phyloP scores from a whole-genome alignment of 2,797 vertebrate genomes.

The Lepus townsendii region DNA sequence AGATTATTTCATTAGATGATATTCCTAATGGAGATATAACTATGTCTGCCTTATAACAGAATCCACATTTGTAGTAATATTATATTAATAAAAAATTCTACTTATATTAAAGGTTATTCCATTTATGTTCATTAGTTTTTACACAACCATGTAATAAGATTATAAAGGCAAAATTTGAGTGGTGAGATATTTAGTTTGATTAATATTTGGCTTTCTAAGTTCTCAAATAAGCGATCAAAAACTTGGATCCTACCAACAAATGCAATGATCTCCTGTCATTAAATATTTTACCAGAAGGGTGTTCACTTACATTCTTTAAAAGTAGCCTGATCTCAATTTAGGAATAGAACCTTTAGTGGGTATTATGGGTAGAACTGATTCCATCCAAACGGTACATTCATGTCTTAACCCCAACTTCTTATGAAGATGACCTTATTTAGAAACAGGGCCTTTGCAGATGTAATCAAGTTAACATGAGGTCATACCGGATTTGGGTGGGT shows the following conservation, averaged over 20 bases:
- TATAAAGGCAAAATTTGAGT: conserved; percentile 34
- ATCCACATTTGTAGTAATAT: background rate
- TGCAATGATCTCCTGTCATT: background rate
- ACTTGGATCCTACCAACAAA: background rate
- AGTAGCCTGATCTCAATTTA: conserved; percentile 7
- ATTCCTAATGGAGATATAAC: background rate
- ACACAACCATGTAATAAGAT: conserved; percentile 42
- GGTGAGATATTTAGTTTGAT: conserved; percentile 10
- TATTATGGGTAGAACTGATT: background rate
- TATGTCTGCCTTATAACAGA: background rate
- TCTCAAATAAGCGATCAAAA: conserved; percentile 37
- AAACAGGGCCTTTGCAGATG: background rate
- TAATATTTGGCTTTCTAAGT: conserved; percentile 42
- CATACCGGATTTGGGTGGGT: background rate
- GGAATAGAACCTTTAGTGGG: background rate
- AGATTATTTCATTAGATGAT: background rate
- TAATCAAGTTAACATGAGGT: conserved; percentile 17
- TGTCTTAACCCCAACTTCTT: background rate
- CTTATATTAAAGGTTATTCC: conserved; percentile 5
- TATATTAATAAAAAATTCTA: background rate
- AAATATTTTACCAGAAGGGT: conserved; percentile 13
- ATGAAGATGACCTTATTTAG: conserved; percentile 20
- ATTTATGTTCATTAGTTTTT: conserved; percentile 25
- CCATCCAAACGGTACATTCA: background rate
- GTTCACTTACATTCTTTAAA: conserved; percentile 34